Conservation (phyloP, 2,888 invertebrate species). For the Acleris cristana region DNA sequence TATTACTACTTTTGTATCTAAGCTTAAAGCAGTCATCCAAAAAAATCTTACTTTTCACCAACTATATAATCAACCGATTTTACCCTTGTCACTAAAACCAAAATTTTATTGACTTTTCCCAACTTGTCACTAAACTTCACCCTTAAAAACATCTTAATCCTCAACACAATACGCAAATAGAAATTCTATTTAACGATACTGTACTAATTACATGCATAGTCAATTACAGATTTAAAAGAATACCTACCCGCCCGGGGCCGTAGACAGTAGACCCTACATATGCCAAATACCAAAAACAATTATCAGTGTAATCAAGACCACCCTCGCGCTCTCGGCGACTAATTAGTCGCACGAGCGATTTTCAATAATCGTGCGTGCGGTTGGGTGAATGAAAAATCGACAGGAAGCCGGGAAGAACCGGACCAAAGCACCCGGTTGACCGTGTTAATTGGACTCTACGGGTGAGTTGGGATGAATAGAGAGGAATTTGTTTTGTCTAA, state of each 20-base stretch:
- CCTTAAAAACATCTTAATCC: not conserved
- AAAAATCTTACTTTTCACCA: too few relatives aligned
- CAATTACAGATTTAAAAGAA: conserved; percentile 37
- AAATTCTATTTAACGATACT: conserved; percentile 2
- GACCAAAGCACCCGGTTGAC: conserved; percentile 58
- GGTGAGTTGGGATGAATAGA: conserved; percentile 41
- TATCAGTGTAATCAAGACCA: conserved; percentile 68
- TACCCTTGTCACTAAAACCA: too few relatives aligned
- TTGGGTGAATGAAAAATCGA: conserved; percentile 77
- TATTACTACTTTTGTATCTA: too few relatives aligned
- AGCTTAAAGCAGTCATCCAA: too few relatives aligned
- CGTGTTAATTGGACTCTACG: conserved; percentile 58
- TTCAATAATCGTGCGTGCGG: conserved; percentile 66
- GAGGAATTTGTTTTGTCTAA: conserved; percentile 35
- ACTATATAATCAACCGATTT: too few relatives aligned
- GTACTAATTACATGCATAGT: conserved; percentile 34
- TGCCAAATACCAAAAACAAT: conserved; percentile 61
- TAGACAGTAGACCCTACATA: conserved; percentile 35
- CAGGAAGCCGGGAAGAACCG: conserved; percentile 62
- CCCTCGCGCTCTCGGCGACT: conserved; percentile 68
- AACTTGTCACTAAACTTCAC: too few relatives aligned
- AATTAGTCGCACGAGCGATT: conserved; percentile 73
- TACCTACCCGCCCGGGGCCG: conserved; percentile 25
- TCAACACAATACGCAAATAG: not conserved
- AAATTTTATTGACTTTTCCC: too few relatives aligned